Percentiles rank a stretch among this genome's conserved stretches.
Conservation (phyloP, 2,888 invertebrate species). For the Oscheius sp. region DNA sequence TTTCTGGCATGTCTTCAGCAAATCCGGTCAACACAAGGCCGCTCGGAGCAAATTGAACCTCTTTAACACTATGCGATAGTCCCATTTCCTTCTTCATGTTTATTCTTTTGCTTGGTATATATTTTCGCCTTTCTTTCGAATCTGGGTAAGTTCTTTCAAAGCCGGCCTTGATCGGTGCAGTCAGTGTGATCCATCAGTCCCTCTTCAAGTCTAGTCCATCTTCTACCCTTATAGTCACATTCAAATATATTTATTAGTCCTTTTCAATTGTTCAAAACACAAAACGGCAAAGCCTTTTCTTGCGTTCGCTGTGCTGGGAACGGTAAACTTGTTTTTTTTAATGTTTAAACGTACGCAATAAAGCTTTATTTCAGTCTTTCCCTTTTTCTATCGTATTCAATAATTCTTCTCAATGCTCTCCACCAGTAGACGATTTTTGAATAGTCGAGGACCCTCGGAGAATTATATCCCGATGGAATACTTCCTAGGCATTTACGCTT, state of each 20-base stretch:
- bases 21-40: constrained; percentile 72
- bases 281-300: background rate
- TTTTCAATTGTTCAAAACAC: background rate
- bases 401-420: too few species aligned
- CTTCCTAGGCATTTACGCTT: too few species aligned
- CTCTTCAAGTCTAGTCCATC: background rate
- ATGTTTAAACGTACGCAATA: background rate
- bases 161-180: background rate
- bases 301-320: background rate
- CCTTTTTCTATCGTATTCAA: too few species aligned
- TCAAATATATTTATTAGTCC: background rate
- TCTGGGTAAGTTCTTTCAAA: constrained; percentile 21
- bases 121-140: background rate
- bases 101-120: background rate
- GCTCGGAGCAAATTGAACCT: constrained; percentile 53
- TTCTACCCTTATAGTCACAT: too few species aligned
- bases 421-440: too few species aligned
- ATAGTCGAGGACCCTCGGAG: too few species aligned
- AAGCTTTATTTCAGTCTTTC: too few species aligned
- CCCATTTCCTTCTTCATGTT: background rate
- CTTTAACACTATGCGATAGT: constrained; percentile 48
- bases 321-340: background rate
- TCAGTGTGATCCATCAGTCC: constrained; percentile 5
- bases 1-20: constrained; percentile 99
- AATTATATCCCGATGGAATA: too few species aligned